These are phyloP conservation scores for Eupsilia transversa DNA, from an alignment of 2,888 invertebrate genomes.

Conservation along the genomic window DNA sequence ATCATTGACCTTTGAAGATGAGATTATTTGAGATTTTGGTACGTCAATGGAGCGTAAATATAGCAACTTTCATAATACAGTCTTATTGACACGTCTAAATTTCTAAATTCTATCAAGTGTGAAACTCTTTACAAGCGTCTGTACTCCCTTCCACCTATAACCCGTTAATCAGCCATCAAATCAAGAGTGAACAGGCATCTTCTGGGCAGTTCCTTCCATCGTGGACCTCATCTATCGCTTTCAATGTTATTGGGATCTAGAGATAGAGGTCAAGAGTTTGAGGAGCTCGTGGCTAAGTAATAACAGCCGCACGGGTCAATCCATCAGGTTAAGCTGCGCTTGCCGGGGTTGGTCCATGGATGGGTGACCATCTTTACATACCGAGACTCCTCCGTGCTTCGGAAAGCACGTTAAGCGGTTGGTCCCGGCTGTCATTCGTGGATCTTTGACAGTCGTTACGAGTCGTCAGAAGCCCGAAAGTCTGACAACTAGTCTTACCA, in stretches of 20 bases:
- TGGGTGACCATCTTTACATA: no score
- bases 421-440: no score
- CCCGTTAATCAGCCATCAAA: neutral
- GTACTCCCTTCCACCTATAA: neutral
- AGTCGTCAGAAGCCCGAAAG: no score
- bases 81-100: neutral
- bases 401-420: no score
- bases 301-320: no score
- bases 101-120: neutral
- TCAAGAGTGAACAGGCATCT: neutral
- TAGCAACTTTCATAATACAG: neutral
- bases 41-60: neutral
- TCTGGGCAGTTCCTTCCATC: no score
- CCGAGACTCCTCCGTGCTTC: no score
- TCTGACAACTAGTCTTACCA: no score
- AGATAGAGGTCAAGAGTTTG: neutral
- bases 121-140: neutral
- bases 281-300: no score
- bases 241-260: neutral
- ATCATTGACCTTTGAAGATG: slow-evolving; percentile 26
- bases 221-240: neutral
- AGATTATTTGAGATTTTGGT: slow-evolving; percentile 15
- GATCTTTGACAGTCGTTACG: no score
- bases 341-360: no score
- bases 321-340: no score